Conservation (phyloP, 2,888 invertebrate species). For the Ophion obscuratus region DNA sequence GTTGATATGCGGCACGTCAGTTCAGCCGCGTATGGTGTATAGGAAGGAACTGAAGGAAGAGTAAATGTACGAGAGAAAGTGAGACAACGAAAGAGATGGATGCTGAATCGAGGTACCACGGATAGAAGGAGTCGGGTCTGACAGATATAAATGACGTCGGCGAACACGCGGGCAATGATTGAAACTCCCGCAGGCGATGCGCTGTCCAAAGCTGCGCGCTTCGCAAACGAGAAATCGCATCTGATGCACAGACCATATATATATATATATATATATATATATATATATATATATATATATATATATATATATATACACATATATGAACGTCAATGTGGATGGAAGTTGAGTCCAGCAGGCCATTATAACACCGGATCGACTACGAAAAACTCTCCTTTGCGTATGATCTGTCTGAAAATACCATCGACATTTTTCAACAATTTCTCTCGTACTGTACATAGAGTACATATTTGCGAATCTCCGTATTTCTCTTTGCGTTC, state of each 20-base stretch:
- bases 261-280: neutral
- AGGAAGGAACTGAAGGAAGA: conserved; percentile 27
- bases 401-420: neutral
- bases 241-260: neutral
- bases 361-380: neutral
- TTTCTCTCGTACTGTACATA: neutral
- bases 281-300: neutral
- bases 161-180: conserved; percentile 75
- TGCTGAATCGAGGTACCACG: conserved; percentile 37
- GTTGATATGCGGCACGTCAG: conserved; percentile 52
- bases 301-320: neutral
- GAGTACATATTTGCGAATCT: neutral
- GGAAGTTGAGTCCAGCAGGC: neutral
- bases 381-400: neutral
- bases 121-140: conserved; percentile 67
- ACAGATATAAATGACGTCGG: conserved; percentile 75
- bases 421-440: neutral
- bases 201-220: conserved; percentile 66
- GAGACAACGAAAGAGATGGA: conserved; percentile 27
- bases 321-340: neutral
- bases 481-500: neutral
- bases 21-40: conserved; percentile 18
- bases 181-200: conserved; percentile 75
- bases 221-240: conserved; percentile 29
- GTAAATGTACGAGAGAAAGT: conserved; percentile 7